Evolutionary conservation across 2,113 vertebrate species (phyloP).

Genomic region (Hyperopisus bebe): DNA sequence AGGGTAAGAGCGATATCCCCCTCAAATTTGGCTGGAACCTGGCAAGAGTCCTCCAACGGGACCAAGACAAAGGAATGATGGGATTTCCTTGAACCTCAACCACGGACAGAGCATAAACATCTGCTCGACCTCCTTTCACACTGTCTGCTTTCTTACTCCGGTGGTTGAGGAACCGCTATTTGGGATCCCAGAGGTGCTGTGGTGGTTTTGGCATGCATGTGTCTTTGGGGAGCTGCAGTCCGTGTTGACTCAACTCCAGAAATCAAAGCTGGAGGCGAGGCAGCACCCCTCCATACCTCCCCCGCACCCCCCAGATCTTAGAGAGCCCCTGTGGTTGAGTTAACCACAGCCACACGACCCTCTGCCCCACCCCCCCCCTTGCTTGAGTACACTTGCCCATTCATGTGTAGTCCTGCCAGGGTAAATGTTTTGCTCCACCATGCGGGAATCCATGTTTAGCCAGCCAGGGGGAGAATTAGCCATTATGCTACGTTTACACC

Average conservation of each 20-base stretch:
- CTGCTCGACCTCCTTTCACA: not conserved
- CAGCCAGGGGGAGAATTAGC: not conserved
- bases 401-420: conserved; percentile 2
- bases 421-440: not conserved
- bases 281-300: not conserved
- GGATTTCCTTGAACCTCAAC: not conserved
- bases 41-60: not conserved
- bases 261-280: not conserved
- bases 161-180: not conserved
- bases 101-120: not conserved
- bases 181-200: not conserved
- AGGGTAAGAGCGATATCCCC: not conserved
- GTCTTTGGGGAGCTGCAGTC: not conserved
- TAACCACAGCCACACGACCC: not conserved
- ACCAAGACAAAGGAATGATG: not conserved
- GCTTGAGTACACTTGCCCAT: not conserved
- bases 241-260: conserved; percentile 1
- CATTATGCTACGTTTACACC: not conserved
- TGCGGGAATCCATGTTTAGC: not conserved
- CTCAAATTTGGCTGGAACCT: not conserved
- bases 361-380: not conserved
- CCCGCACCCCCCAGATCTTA: not conserved
- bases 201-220: not conserved
- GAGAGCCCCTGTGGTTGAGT: not conserved
- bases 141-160: not conserved